Base-by-base conservation (phyloP, 2,797 vertebrate species). In the Sebastes matsubarae region DNA sequence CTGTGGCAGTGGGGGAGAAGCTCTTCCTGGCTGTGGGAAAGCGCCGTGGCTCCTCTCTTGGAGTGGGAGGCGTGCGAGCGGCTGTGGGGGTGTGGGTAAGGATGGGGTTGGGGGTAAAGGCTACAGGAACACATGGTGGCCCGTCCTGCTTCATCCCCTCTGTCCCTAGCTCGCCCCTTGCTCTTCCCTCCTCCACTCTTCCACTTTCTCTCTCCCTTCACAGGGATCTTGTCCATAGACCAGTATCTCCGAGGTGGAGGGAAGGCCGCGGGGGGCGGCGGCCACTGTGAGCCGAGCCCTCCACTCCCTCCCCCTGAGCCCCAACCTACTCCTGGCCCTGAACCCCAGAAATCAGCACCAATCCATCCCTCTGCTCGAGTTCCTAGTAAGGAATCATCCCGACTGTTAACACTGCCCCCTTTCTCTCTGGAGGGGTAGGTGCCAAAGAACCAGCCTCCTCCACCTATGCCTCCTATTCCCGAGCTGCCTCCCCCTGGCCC, bases 211-310 rank as follows among this genome's bases (percentile, higher is more conserved):
- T 96, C 96, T 80, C 93, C 92, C 84, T 96, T 96, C 79, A 96
- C 93, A 25, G 95, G 94, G 75, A 98, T 94, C 91, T 98, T 98
- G 93, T 98, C 97, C 34, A 98, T 97, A 5, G 97, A 98, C 97
- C 97, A 98, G 89, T 98, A 98, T 79, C 97, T 95, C 60, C 96
- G 92, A 0, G 97, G 96, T 32, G 95, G 96, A 29, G 96, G 96
- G 66, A 96, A 95, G 7, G 93, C 93, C 22, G 94, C 46, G 1
- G 95, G 95, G 72, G 95, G 93, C 30, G 89, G 91, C 4, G 94
- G 93, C 95, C 96, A 94, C 78, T 95, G 93, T 36, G 94, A 87
- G 57, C 94, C 89, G 55, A 95, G 76, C 52, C 96, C 90, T 82
- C 96, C 94, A 50, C 96, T 94, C n/a, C 96, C 96, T 82, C 96